Conservation (phyloP, 2,888 invertebrate species). For the Abrostola tripartita region DNA sequence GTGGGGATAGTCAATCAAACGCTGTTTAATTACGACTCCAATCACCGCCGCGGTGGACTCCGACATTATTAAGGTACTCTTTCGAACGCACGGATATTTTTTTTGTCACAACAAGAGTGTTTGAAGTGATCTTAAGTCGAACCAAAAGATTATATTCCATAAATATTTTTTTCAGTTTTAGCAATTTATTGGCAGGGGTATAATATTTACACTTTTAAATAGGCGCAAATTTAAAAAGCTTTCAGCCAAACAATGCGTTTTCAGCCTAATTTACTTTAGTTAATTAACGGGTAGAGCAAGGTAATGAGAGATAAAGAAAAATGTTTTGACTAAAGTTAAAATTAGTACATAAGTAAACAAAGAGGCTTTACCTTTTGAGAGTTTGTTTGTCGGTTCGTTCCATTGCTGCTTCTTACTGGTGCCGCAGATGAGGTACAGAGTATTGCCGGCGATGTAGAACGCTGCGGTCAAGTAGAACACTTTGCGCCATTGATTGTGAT, state of each 20-base stretch:
- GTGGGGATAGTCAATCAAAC: slow-evolving; percentile 46
- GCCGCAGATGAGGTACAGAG: slow-evolving; percentile 90
- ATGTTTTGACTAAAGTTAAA: neutral
- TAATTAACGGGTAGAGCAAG: neutral
- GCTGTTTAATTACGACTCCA: slow-evolving; percentile 47
- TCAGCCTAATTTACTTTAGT: neutral
- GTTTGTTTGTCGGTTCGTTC: slow-evolving; percentile 15
- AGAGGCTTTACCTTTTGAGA: neutral
- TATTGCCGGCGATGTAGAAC: slow-evolving; percentile 90
- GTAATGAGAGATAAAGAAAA: neutral
- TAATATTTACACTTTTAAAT: no score
- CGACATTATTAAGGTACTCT: slow-evolving; percentile 24
- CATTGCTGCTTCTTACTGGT: slow-evolving; percentile 72
- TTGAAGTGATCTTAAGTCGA: neutral
- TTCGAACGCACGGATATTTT: neutral
- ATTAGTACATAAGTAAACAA: neutral
- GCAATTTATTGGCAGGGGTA: no score
- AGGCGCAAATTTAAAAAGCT: no score
- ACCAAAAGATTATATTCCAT: neutral
- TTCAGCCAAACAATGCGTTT: neutral
- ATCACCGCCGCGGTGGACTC: slow-evolving; percentile 18
- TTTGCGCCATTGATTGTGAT: slow-evolving; percentile 88
- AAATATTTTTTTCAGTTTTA: neutral
- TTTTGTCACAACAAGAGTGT: slow-evolving; percentile 5
- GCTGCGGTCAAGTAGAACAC: slow-evolving; percentile 91